A percentile compares a stretch with the other conserved stretches of the same genome.
These are phyloP conservation scores for Diaprepes abbreviatus DNA, from an alignment of 2,888 invertebrate genomes.

Conservation along the genomic window DNA sequence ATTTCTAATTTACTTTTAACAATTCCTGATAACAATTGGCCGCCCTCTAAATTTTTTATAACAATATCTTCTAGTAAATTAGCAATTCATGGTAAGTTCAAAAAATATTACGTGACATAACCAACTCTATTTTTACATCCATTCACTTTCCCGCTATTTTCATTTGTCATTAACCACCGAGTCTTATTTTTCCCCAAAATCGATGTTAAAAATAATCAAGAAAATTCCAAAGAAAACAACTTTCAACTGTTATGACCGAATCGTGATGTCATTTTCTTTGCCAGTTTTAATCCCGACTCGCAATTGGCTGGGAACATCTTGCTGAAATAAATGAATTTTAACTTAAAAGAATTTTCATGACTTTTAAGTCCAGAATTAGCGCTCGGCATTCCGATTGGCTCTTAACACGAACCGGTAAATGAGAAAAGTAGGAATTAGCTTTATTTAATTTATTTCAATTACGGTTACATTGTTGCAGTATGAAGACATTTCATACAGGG, in stretches of 20 bases:
- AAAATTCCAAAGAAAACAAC: constrained; percentile 34
- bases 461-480: neutral
- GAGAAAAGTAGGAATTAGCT: neutral
- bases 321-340: constrained; percentile 63
- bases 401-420: constrained; percentile 38
- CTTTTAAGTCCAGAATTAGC: constrained; percentile 58
- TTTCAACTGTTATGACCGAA: constrained; percentile 35
- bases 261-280: constrained; percentile 41
- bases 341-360: constrained; percentile 65
- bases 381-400: constrained; percentile 31
- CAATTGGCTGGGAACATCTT: constrained; percentile 55
- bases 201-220: constrained; percentile 19
- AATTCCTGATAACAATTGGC: too few species aligned
- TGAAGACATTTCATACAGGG: neutral
- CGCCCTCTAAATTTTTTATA: too few species aligned
- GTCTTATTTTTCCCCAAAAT: too few species aligned
- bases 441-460: neutral
- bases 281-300: constrained; percentile 49
- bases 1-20: too few species aligned
- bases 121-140: too few species aligned
- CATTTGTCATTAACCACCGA: too few species aligned
- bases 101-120: too few species aligned
- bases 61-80: too few species aligned
- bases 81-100: too few species aligned
- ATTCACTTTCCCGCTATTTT: too few species aligned